Evolutionary conservation across 2,797 vertebrate species (phyloP), one percentile per base, ranked within the genome.

Genomic region (Neosilurus hyrtlii): DNA sequence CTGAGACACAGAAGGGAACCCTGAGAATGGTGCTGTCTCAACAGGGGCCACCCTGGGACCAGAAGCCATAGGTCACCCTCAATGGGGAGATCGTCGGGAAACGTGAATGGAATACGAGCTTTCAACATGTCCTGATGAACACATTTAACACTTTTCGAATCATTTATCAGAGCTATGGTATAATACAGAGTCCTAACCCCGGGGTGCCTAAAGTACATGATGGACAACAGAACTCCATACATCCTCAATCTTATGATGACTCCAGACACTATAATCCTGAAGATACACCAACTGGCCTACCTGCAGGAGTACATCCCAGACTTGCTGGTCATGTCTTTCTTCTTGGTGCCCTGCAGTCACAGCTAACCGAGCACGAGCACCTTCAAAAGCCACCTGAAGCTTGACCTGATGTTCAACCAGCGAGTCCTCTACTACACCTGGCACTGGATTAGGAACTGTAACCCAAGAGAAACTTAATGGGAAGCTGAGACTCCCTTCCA

Each of bases 391-490:
- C 16, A 66, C 35, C 51, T 61, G 63, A 24, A 85, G 72, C 0
- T 22, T 49, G 0, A 20, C 14, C 4, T 24, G 43, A 20, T 65
- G 62, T 15, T 84, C 73, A 2, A 10, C 11, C 3, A 85, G 18
- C 79, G 65, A 85, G 0, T 82, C 73, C 35, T 12, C 0, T 0
- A 79, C 80, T 0, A 2, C 9, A 11, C 59, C 74, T 0, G 1
- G 1, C 4, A 14, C 74, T 0, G 56, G 51, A 4, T 57, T 66
- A 18, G 0, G 14, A 0, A 79, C 49, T 51, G 59, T 77, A 73
- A 73, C 30, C 72, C 26, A 79, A 35, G 1, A 83, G 49, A 7
- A 83, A 79, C 15, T 83, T 24, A 2, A 83, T 43, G 35, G 57
- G 76, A 0, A 73, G 49, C 1, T 26, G 22, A 18, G 75, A 56